Evolutionary conservation across 2,888 invertebrate genomes (phyloP).

Genomic region (Podabrus alpinus): DNA sequence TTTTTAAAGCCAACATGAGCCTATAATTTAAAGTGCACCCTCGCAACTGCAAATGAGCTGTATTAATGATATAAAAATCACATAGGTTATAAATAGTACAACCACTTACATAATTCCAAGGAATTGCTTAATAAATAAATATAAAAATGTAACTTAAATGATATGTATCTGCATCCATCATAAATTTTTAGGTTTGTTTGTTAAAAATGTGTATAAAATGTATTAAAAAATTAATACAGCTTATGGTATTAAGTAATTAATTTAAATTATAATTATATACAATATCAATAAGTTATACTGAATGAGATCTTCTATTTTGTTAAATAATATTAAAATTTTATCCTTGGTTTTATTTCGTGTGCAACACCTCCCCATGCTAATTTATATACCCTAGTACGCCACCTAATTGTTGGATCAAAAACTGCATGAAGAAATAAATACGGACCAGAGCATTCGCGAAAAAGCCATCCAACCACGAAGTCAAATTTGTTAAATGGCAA

Average conservation of each 20-base stretch:
- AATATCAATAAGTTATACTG: conserved; percentile 11
- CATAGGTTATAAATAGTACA: conserved; percentile 10
- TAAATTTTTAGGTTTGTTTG: background rate
- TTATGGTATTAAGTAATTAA: background rate
- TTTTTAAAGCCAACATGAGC: conserved; percentile 13
- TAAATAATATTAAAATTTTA: conserved; percentile 60
- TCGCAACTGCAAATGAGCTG: background rate
- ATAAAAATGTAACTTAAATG: conserved; percentile 24
- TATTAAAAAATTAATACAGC: conserved; percentile 8
- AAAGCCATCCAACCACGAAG: conserved; percentile 92
- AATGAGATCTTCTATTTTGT: conserved; percentile 20
- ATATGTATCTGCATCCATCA: conserved; percentile 21
- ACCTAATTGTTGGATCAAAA: conserved; percentile 85
- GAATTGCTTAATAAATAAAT: conserved; percentile 8
- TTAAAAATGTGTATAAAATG: conserved; percentile 8
- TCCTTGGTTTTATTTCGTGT: conserved; percentile 81
- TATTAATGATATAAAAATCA: background rate
- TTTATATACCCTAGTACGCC: conserved; percentile 90
- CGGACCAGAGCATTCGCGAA: conserved; percentile 89
- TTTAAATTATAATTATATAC: conserved; percentile 9
- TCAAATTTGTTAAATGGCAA: conserved; percentile 94
- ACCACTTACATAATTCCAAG: background rate
- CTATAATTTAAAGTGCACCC: background rate
- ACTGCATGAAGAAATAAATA: conserved; percentile 87
- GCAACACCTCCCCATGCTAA: conserved; percentile 95